Base-by-base conservation (phyloP, 1,140 invertebrate genomes). In the Penaeus chinensis region DNA sequence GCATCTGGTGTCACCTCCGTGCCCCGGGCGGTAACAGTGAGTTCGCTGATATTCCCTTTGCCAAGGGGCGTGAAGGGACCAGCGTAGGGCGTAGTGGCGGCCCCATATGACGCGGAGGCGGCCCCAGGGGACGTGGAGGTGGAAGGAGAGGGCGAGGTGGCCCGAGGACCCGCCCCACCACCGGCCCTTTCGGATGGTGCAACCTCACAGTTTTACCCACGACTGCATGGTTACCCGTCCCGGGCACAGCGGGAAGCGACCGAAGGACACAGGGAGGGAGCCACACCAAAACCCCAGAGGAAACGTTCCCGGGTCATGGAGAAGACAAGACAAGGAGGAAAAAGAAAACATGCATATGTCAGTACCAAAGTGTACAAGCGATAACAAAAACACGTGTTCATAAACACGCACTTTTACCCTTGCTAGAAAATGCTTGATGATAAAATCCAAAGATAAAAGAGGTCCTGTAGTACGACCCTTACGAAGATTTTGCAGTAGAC, bases 11-110 rank as follows among this genome's bases (percentile, higher is more conserved):
- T 47, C 82, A 62, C 63, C 63, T 87, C 71, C 86, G 66, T 32
- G 86, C 86, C 19, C 86, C 86, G n/a, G 86, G 86, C n/a, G 86
- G 86, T n/a, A 87, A 47, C 5, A 87, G 81, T 27, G 78, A 82
- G 19, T 42, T 61, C 24, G 77, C 47, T 22, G 80, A 65, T 7
- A 77, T 32, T n/a, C 80, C 78, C 60, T 74, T 65, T 27, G n/a
- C 24, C 27, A 83, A n/a, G 18, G 54, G 27, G 71, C 71, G 27
- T 74, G 71, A n/a, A 19, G 42, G 71, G 7, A 37, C 16, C 42
- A 74, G 27, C 71, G n/a, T 32, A 19, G 86, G 86, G 37, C 63
- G 85, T 24, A 80, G 85, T 2, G 86, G 86, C 13, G 54, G 54
- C 54, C 11, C 54, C 54, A 54, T 54, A 54, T 54, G 54, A 16